phyloP scores from a whole-genome alignment of 2,888 invertebrate genomes.

The Mamestra brassicae region DNA sequence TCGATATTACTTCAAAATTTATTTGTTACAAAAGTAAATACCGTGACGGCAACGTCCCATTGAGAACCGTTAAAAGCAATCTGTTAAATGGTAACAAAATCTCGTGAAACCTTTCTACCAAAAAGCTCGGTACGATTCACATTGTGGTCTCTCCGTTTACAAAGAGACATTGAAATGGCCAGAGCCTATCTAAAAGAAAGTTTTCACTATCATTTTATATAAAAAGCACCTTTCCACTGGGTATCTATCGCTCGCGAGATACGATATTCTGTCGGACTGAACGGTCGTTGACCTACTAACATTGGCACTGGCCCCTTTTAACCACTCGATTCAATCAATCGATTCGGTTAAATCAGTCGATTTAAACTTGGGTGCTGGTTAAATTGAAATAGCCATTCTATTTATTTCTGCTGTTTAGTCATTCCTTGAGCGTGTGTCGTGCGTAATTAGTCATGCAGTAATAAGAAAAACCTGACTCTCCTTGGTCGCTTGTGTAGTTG shows the following conservation, averaged over 20 bases:
- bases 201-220: conserved; percentile 55
- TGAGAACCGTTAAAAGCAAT: conserved; percentile 27
- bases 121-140: conserved; percentile 31
- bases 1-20: not conserved
- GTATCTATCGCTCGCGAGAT: conserved; percentile 49
- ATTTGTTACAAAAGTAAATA: conserved; percentile 34
- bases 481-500: too few relatives aligned
- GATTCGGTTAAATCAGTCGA: conserved; percentile 50
- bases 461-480: not conserved
- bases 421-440: conserved; percentile 29
- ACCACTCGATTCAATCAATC: conserved; percentile 47
- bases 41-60: conserved; percentile 49
- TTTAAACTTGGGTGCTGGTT: conserved; percentile 38
- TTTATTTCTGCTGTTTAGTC: conserved; percentile 44
- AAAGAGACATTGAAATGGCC: conserved; percentile 35
- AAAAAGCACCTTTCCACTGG: conserved; percentile 60
- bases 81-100: conserved; percentile 13
- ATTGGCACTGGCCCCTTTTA: conserved; percentile 65
- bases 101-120: conserved; percentile 24
- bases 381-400: conserved; percentile 35
- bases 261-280: conserved; percentile 30
- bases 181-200: conserved; percentile 61
- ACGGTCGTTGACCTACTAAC: conserved; percentile 66
- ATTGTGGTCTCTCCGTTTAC: conserved; percentile 36
- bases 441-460: conserved; percentile 7